phyloP scores from a whole-genome alignment of 2,113 vertebrate species.

The Monarcha castaneiventris region DNA sequence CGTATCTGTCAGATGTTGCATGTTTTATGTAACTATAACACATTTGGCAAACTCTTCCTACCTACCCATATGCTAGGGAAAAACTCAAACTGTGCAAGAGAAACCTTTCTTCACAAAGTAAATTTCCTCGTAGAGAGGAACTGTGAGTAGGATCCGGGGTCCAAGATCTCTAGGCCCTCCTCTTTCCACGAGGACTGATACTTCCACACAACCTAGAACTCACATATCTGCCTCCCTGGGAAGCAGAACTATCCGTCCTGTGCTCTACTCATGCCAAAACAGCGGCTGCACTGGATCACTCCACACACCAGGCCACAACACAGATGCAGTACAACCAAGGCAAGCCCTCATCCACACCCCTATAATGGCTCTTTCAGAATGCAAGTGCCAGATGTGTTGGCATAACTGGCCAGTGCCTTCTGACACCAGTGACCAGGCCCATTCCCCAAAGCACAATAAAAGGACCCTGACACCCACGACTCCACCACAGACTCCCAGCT shows the following conservation, averaged over 20 bases:
- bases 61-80: conserved; percentile 49
- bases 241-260: background rate
- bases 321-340: background rate
- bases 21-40: conserved; percentile 57
- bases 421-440: too few relatives aligned
- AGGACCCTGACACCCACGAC: background rate
- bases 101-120: conserved; percentile 26
- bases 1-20: conserved; percentile 28
- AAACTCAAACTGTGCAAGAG: conserved; percentile 27
- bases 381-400: background rate
- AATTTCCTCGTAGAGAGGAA: background rate
- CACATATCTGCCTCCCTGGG: background rate
- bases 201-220: background rate
- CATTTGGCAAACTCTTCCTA: conserved; percentile 59
- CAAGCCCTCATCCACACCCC: background rate
- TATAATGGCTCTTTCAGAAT: background rate
- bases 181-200: rapidly evolving
- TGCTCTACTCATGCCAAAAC: background rate
- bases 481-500: background rate
- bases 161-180: background rate
- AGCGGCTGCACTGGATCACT: background rate
- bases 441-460: background rate
- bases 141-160: background rate
- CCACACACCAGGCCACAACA: background rate
- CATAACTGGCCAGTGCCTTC: background rate